Base-by-base conservation (phyloP, 1,140 invertebrate genomes). In the Rhopalosiphum padi region DNA sequence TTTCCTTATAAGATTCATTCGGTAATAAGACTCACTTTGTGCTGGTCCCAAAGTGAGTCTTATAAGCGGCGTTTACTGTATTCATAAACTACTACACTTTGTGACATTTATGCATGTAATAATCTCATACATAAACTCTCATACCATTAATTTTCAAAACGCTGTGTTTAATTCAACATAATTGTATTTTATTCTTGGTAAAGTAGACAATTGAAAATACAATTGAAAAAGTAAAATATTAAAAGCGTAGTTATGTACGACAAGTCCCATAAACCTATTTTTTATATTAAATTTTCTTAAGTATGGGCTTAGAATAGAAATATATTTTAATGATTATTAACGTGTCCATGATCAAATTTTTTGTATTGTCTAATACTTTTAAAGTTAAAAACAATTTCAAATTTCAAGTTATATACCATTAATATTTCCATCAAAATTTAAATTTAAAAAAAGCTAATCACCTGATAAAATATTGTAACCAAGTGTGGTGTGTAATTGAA, bases 71-170 rank as follows among this genome's bases (percentile, higher is more conserved):
- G n/a, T n/a, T n/a, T n/a, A n/a, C n/a, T n/a, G n/a, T n/a, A n/a
- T n/a, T n/a, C n/a, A n/a, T 77, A 77, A 77, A 77, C 60, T 77
- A 77, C 18, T n/a, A 77, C n/a, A n/a, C 0, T 77, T 1, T n/a
- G 60, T 77, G 60, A 77, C 60, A 35, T 77, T 77, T 77, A 77
- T 77, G 60, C 30, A 77, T 77, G 60, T 77, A 77, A 77, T 77
- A 6, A 77, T 77, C n/a, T n/a, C 60, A 22, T n/a, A 21, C 15
- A 77, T n/a, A 35, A 77, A 77, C 30, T n/a, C 60, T n/a, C 5
- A n/a, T 77, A 77, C 60, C 60, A 77, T 77, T 77, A n/a, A 21
- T 77, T 77, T 77, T 77, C 30, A 77, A 77, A n/a, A 77, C 5
- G 15, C 15, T 15, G 15, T n/a, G 60, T 35, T 77, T 77, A 77